A percentile compares a stretch with the other conserved stretches of the same genome.
phyloP scores from a whole-genome alignment of 2,797 vertebrate genomes.

The Coregonus sp. region DNA sequence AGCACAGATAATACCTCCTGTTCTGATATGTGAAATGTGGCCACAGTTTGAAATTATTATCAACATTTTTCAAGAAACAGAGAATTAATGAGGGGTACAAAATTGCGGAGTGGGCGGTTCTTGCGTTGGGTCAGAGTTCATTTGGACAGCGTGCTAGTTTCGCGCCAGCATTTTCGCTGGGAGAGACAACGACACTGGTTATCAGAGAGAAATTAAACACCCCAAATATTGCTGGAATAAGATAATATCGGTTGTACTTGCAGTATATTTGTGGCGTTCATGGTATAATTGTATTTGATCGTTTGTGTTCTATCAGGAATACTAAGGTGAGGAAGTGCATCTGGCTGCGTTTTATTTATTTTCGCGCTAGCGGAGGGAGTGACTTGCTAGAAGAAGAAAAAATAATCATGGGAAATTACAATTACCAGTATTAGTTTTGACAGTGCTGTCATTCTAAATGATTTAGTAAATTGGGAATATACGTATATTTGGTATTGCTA shows the following conservation, averaged over 20 bases:
- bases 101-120: constrained; percentile 29
- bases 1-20: too few relatives aligned
- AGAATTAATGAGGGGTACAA: background rate
- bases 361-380: background rate
- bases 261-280: constrained; percentile 4
- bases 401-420: too few relatives aligned
- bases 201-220: constrained; percentile 7
- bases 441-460: background rate
- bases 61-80: background rate
- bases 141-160: constrained; percentile 70
- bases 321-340: constrained; percentile 55
- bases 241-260: background rate
- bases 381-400: background rate
- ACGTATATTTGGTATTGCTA: background rate
- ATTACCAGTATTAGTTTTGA: background rate
- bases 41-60: background rate
- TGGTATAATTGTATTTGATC: constrained; percentile 22
- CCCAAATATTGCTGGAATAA: background rate
- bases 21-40: background rate
- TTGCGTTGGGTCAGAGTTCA: constrained; percentile 72
- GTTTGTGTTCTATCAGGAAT: constrained; percentile 24
- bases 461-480: background rate
- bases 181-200: constrained; percentile 11
- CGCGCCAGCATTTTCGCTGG: constrained; percentile 81
- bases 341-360: constrained; percentile 10